Conservation (phyloP, 2,797 vertebrate species). For the Lophius americanus region DNA sequence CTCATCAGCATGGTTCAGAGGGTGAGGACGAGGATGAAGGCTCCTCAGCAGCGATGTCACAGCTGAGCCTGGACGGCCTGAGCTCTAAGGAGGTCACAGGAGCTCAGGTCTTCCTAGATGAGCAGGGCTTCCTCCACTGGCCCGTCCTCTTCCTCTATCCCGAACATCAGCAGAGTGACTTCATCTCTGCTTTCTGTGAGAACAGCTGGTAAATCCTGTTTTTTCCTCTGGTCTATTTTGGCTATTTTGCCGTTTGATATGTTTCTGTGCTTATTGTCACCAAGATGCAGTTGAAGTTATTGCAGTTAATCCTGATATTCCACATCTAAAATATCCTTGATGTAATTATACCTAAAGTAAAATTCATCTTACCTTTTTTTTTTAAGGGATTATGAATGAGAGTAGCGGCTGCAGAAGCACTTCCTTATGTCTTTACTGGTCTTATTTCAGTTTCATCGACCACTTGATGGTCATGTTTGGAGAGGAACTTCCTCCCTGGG, state of each 20-base stretch:
- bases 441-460: constrained; percentile 86
- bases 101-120: constrained; percentile 85
- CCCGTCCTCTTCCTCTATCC: constrained; percentile 95
- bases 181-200: constrained; percentile 92
- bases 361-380: neutral
- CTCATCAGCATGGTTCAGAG: constrained; percentile 59
- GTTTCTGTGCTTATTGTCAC: neutral
- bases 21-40: constrained; percentile 75
- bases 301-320: neutral
- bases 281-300: neutral
- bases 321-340: too few species aligned
- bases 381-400: neutral
- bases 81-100: constrained; percentile 79
- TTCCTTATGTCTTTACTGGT: neutral
- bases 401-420: neutral
- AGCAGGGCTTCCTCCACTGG: constrained; percentile 88
- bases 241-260: neutral
- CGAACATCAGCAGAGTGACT: constrained; percentile 92
- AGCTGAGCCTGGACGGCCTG: constrained; percentile 81
- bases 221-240: neutral
- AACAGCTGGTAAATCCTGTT: constrained; percentile 82
- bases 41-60: constrained; percentile 62
- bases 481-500: constrained; percentile 91
- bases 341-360: neutral
- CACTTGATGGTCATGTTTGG: constrained; percentile 93